Evolutionary conservation across 2,888 invertebrate genomes (phyloP), one percentile per base, ranked within the genome.

Genomic region (Cyrtodaria siliqua): DNA sequence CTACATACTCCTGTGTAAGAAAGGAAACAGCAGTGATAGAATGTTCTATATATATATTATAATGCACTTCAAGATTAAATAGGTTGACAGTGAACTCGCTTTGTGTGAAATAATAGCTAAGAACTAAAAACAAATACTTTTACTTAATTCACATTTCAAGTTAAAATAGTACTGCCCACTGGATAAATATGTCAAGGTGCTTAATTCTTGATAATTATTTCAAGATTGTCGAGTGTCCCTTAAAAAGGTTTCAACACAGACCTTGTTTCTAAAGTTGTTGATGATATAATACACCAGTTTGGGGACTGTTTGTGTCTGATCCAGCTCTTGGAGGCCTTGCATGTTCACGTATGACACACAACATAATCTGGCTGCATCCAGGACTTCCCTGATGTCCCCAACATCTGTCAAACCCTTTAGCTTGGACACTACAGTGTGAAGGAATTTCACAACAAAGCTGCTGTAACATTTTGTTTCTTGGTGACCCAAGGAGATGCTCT

Each of bases 221-320:
- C n/a, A 38, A 38, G 16, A 38, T 38, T 16, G 8, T 12, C 40
- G 16, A 38, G 40, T 12, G 40, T 38, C 8, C 8, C 8, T 38
- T 8, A 38, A 16, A 8, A 38, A 12, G 40, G 16, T 38, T 8
- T 12, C 16, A 38, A 38, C 8, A 24, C 23, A 23, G 3, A 56
- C 56, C 56, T 38, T 27, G n/a, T 20, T 56, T 18, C 27, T 33
- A 4, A 56, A 33, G 6, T 33, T n/a, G 56, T 33, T 33, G 38
- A 56, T 56, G 18, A 56, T 38, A 20, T 56, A 33, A 18, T 56
- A 56, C 20, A 56, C 56, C 24, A 56, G 8, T 56, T 56, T 56
- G 2, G 56, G 56, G 2, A 56, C 56, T 16, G 56, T 38, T 20
- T 38, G 38, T 29, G 56, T 26, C 20, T 33, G 6, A 20, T 56